Evolutionary conservation across 1,140 invertebrate species (phyloP).

Genomic region (Sitobion miscanthi): DNA sequence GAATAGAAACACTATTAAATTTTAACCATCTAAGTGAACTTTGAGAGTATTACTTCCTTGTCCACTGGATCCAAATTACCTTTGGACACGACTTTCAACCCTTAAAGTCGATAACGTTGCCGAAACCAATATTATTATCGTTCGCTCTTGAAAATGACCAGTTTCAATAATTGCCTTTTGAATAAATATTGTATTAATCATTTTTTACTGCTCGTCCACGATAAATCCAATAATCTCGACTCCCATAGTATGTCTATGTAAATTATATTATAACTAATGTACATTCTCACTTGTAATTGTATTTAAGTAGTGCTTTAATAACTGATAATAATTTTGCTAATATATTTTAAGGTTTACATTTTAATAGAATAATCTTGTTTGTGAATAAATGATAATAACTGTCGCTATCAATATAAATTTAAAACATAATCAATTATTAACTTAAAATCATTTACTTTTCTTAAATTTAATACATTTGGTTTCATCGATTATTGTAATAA

Average conservation of each 20-base stretch:
- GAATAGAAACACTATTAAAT: not conserved
- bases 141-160: not conserved
- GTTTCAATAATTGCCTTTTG: conserved; percentile 12
- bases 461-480: not conserved
- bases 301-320: not conserved
- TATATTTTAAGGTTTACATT: not conserved
- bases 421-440: not conserved
- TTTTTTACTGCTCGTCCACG: not conserved
- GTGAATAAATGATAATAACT: not conserved
- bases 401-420: not conserved
- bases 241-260: not conserved
- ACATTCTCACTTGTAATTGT: not conserved
- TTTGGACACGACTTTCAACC: not conserved
- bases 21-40: conserved; percentile 15
- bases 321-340: not conserved
- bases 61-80: not conserved
- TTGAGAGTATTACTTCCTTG: not conserved
- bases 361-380: not conserved
- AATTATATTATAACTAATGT: not conserved
- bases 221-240: not conserved
- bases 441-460: not conserved
- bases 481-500: not conserved
- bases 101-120: not conserved
- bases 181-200: conserved; percentile 13
- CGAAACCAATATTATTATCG: not conserved